These are phyloP conservation scores for Lasioglossum leucozonium DNA, from an alignment of 2,888 invertebrate genomes.

Conservation along the genomic window DNA sequence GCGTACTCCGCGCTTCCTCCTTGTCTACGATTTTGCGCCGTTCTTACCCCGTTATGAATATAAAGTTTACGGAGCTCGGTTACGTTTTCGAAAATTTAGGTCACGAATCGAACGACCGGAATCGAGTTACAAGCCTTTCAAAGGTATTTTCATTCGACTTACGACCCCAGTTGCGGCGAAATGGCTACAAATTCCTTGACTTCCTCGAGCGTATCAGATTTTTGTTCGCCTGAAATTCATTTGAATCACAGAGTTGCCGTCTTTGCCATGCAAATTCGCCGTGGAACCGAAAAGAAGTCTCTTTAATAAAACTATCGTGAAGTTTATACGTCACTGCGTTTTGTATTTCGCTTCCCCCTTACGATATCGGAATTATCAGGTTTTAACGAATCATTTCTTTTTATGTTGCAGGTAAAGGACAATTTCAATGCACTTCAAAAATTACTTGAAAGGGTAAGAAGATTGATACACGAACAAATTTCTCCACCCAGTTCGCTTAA, in stretches of 20 bases:
- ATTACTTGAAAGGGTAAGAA: neutral
- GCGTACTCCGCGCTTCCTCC: constrained; percentile 31
- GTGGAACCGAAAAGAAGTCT: neutral
- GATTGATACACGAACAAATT: neutral
- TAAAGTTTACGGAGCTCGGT: constrained; percentile 23
- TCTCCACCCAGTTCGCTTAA: neutral
- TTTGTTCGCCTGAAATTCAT: neutral
- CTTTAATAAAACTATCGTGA: neutral
- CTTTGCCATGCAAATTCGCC: neutral
- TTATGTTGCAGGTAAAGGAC: constrained; percentile 19
- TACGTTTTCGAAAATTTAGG: constrained; percentile 31
- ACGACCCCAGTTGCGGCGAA: neutral
- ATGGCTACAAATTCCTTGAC: neutral
- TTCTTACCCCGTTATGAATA: constrained; percentile 39
- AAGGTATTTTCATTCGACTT: constrained; percentile 20
- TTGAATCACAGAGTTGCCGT: neutral
- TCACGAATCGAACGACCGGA: constrained; percentile 33
- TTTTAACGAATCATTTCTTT: neutral
- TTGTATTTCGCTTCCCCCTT: no score
- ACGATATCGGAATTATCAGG: neutral
- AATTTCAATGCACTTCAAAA: neutral
- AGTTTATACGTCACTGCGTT: neutral
- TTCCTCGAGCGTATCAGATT: neutral
- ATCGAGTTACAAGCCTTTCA: constrained; percentile 23
- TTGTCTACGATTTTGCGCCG: constrained; percentile 9